Evolutionary conservation across 2,113 vertebrate genomes (phyloP).

Genomic region (Agelaius tricolor): DNA sequence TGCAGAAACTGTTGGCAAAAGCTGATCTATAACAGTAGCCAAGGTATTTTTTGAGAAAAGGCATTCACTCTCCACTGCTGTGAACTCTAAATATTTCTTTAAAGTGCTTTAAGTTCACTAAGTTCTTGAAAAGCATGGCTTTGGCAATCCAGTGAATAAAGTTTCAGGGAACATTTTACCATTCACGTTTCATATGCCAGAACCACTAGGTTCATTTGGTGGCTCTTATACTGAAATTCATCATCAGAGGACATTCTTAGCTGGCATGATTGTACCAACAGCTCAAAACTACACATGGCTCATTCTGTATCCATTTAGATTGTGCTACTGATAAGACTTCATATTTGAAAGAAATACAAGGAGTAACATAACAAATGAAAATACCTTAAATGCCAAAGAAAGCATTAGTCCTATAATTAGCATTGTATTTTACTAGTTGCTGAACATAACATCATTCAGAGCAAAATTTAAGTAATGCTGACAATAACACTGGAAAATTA

Average conservation of each 20-base stretch:
- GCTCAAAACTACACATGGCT: not conserved
- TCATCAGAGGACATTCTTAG: not conserved
- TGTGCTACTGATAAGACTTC: not conserved
- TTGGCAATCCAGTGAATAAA: not conserved
- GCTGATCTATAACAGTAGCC: conserved; percentile 4
- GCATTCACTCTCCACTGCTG: not conserved
- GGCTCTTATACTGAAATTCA: not conserved
- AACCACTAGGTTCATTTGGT: not conserved
- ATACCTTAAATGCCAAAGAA: not conserved
- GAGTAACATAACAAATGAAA: not conserved
- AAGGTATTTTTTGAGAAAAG: conserved; percentile 18
- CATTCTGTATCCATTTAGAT: not conserved
- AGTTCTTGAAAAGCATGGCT: conserved; percentile 39
- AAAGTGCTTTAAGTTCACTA: conserved; percentile 19
- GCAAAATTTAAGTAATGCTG: not conserved
- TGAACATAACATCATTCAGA: not conserved
- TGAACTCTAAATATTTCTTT: conserved; percentile 9
- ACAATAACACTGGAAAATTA: not conserved
- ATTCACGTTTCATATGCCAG: not conserved
- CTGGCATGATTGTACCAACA: not conserved
- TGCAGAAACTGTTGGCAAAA: conserved; percentile 40
- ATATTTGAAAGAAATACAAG: not conserved
- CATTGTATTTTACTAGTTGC: not conserved
- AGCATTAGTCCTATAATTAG: not conserved
- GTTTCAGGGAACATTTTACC: not conserved